Evolutionary conservation across 2,797 vertebrate genomes (phyloP).

Genomic region (Syncerus caffer): DNA sequence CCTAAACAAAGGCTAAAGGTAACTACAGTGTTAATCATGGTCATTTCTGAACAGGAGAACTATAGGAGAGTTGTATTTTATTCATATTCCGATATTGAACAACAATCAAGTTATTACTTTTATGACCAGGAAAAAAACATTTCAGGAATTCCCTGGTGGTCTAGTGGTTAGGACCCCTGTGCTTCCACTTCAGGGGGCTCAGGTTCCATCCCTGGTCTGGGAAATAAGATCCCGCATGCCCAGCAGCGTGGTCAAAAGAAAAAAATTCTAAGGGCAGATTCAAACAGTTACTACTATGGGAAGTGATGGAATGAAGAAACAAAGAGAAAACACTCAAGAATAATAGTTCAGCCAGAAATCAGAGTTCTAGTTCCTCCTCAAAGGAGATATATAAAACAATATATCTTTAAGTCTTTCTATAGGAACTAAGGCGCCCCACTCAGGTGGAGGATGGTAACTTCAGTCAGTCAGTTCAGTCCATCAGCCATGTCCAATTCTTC

Average conservation of each 20-base stretch:
- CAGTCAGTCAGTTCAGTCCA: not conserved
- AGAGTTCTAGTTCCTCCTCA: not conserved
- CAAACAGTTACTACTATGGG: not conserved
- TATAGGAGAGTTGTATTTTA: slow-evolving; percentile 17
- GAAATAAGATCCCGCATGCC: not conserved
- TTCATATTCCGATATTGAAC: not conserved
- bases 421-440: not conserved
- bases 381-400: not conserved
- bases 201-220: not conserved
- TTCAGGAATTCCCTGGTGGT: not conserved
- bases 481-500: not conserved
- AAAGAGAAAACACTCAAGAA: not conserved
- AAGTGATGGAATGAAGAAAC: not conserved
- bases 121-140: not conserved
- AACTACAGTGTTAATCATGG: not conserved
- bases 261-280: not conserved
- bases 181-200: not conserved
- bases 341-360: not conserved
- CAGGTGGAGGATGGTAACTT: not conserved
- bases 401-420: not conserved
- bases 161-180: not conserved
- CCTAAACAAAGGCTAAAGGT: not conserved
- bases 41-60: not conserved
- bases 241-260: not conserved
- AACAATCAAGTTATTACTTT: not conserved